Conservation (phyloP, 2,113 vertebrate genomes). For the Cyprinus carpio region DNA sequence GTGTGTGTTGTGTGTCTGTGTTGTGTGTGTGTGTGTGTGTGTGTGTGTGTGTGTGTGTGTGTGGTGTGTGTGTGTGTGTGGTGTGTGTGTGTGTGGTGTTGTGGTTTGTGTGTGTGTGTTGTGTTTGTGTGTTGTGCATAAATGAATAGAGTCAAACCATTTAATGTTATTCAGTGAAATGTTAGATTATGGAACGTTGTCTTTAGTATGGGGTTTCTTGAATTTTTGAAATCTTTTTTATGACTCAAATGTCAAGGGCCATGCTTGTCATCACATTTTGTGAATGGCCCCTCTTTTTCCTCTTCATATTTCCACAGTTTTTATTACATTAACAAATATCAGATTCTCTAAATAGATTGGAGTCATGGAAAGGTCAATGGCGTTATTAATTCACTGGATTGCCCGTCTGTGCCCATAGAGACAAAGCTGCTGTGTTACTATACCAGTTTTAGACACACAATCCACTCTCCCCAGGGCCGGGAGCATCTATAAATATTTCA, state of each 20-base stretch:
- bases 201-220: neutral
- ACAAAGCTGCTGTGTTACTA: constrained; percentile 46
- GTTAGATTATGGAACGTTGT: neutral
- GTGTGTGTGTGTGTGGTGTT: too few relatives aligned
- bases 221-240: neutral
- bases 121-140: neutral
- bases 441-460: constrained; percentile 61
- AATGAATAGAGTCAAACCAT: neutral
- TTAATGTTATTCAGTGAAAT: neutral
- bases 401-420: neutral
- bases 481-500: constrained; percentile 76
- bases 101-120: too few relatives aligned
- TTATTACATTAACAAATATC: constrained; percentile 42
- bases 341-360: constrained; percentile 33
- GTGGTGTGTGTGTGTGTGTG: too few relatives aligned
- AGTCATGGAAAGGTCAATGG: constrained; percentile 39
- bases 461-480: constrained; percentile 61
- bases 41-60: too few relatives aligned
- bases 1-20: too few relatives aligned
- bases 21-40: too few relatives aligned
- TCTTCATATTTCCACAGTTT: constrained; percentile 5
- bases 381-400: constrained; percentile 28
- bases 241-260: neutral
- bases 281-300: neutral
- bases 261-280: too few relatives aligned